Conservation (phyloP, 30 jellyfish, hydroid and myxozoan species). For the Aurelia aurita complex sp. Pacific region DNA sequence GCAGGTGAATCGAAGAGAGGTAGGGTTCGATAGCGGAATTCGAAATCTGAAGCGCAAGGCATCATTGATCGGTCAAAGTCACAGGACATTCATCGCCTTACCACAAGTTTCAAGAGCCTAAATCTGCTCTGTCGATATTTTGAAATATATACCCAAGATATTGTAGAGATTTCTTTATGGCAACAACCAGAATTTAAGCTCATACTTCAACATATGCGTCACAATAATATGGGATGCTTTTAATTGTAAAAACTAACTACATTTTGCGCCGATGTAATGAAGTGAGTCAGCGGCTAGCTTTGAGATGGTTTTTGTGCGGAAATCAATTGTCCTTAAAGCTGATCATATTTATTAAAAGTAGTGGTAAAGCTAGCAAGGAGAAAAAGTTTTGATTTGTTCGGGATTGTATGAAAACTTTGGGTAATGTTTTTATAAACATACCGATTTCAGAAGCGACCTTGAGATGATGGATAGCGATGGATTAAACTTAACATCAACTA, state of each 20-base stretch:
- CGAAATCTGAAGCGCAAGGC: not conserved
- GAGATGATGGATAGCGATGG: too few relatives aligned
- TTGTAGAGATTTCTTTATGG: not conserved
- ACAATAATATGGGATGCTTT: not conserved
- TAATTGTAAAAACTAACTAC: not conserved
- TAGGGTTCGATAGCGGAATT: too few relatives aligned
- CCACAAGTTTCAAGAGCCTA: not conserved
- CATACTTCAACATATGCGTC: not conserved
- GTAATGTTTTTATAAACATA: too few relatives aligned
- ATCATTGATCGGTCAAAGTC: not conserved
- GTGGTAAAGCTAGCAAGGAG: conserved; percentile 23
- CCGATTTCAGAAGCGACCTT: too few relatives aligned
- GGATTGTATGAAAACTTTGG: too few relatives aligned
- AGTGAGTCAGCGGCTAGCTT: conserved; percentile 19
- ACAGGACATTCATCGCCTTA: not conserved
- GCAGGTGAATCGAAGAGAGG: too few relatives aligned
- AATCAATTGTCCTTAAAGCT: conserved; percentile 10
- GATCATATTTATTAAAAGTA: conserved; percentile 13
- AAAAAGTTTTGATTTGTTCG: too few relatives aligned
- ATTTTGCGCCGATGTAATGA: not conserved
- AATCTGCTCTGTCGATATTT: not conserved
- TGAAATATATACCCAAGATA: not conserved
- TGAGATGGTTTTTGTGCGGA: conserved; percentile 26
- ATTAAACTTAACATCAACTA: too few relatives aligned
- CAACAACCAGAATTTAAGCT: not conserved